phyloP scores from a whole-genome alignment of 92 coral and sea anemone species.

The Porites evermanni region DNA sequence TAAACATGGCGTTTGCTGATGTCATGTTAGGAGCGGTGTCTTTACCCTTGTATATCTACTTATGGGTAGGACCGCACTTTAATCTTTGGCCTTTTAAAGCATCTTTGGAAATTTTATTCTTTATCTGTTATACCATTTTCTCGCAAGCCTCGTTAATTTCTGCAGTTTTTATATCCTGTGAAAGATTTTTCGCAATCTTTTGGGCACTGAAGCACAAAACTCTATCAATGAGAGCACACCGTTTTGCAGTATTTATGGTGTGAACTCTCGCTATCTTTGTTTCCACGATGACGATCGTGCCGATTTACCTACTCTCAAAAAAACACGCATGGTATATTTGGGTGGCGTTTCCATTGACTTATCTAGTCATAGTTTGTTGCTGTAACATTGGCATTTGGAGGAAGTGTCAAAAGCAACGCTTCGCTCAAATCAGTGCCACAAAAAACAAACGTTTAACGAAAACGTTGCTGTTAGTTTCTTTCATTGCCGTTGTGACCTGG shows the following conservation, averaged over 20 bases:
- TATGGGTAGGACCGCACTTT: not conserved
- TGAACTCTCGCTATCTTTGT: not conserved
- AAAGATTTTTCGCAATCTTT: not conserved
- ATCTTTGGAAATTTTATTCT: not conserved
- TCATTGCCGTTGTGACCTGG: too few species aligned
- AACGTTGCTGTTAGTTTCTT: too few species aligned
- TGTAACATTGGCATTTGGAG: too few species aligned
- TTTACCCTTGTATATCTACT: not conserved
- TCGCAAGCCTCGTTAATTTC: not conserved
- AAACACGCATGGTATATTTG: too few species aligned
- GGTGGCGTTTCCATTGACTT: too few species aligned
- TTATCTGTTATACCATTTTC: not conserved
- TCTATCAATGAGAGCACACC: not conserved
- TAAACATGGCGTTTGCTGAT: conserved; percentile 21
- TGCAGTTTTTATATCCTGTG: not conserved
- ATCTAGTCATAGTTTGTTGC: too few species aligned
- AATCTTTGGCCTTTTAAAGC: not conserved
- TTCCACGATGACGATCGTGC: not conserved
- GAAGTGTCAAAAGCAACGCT: too few species aligned
- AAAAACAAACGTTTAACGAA: too few species aligned
- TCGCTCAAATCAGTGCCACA: too few species aligned
- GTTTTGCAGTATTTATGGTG: not conserved
- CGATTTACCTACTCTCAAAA: too few species aligned
- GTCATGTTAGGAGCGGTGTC: conserved; percentile 2
- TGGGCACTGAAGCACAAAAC: conserved; percentile 17